Conservation (phyloP, 2,888 invertebrate species). For the Kuschelorhynchus macadamiae region DNA sequence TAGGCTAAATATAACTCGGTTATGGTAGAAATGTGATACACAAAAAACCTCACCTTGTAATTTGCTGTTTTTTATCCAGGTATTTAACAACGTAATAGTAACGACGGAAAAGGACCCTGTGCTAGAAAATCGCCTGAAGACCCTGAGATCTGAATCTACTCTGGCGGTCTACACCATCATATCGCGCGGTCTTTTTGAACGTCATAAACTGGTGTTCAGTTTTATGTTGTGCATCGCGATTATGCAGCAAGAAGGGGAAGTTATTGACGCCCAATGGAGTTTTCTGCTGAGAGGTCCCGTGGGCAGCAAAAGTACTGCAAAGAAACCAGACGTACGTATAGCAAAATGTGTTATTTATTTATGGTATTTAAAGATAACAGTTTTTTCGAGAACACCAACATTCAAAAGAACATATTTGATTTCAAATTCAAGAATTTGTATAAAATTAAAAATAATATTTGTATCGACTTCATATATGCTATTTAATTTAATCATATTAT, state of each 20-base stretch:
- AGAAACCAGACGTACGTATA: constrained; percentile 54
- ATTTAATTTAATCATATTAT: too few species aligned
- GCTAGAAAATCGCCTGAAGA: constrained; percentile 75
- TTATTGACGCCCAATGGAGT: constrained; percentile 79
- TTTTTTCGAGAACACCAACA: too few species aligned
- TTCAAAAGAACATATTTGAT: too few species aligned
- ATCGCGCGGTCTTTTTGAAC: constrained; percentile 91
- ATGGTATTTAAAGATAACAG: too few species aligned
- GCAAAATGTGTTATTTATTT: background rate
- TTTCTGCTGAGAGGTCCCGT: constrained; percentile 84
- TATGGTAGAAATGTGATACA: too few species aligned
- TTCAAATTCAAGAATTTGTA: too few species aligned
- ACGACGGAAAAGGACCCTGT: constrained; percentile 76
- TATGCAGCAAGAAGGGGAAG: constrained; percentile 74
- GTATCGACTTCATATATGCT: too few species aligned
- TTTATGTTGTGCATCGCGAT: constrained; percentile 87
- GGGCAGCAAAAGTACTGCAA: constrained; percentile 32
- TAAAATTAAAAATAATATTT: too few species aligned
- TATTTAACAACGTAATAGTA: constrained; percentile 87
- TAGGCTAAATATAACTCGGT: too few species aligned
- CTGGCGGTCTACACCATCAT: constrained; percentile 88
- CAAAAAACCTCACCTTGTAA: background rate
- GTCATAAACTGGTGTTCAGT: constrained; percentile 91
- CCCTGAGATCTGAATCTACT: constrained; percentile 83
- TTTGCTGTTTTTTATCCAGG: constrained; percentile 67